These are phyloP conservation scores for Tolypeutes matacus DNA, from an alignment of 2,797 vertebrate species.

Conservation along the genomic window DNA sequence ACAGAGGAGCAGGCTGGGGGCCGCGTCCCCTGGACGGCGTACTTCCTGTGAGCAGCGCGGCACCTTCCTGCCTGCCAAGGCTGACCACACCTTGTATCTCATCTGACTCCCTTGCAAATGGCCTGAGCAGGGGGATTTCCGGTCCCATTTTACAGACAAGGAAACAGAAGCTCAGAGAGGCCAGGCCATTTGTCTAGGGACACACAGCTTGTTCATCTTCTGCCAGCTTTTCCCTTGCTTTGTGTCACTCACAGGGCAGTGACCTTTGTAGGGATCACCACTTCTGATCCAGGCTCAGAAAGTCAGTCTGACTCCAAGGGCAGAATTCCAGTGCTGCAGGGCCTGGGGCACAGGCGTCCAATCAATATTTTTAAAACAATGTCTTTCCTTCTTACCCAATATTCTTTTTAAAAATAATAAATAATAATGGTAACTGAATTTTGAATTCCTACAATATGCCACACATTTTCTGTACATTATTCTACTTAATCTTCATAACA, in stretches of 20 bases:
- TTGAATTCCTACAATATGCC: neutral
- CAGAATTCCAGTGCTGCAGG: fast-evolving
- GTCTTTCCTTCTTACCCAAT: neutral
- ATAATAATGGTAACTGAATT: neutral
- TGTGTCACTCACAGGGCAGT: fast-evolving
- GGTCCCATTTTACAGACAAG: neutral
- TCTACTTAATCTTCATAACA: neutral
- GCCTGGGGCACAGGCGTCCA: neutral
- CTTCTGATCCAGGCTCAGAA: neutral
- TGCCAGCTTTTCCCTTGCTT: neutral
- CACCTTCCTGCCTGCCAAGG: neutral
- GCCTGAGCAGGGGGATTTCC: neutral
- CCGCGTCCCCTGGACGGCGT: neutral
- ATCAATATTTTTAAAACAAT: neutral
- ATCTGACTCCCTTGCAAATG: neutral
- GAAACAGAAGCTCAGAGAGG: too few relatives aligned
- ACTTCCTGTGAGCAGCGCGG: too few relatives aligned
- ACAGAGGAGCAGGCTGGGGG: neutral
- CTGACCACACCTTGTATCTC: neutral
- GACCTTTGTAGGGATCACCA: neutral
- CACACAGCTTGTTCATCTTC: neutral
- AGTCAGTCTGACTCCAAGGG: neutral
- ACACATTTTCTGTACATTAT: neutral
- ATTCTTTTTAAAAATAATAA: neutral
- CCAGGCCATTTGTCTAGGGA: neutral